phyloP scores from a whole-genome alignment of 2,797 vertebrate genomes.

The Anas acuta region DNA sequence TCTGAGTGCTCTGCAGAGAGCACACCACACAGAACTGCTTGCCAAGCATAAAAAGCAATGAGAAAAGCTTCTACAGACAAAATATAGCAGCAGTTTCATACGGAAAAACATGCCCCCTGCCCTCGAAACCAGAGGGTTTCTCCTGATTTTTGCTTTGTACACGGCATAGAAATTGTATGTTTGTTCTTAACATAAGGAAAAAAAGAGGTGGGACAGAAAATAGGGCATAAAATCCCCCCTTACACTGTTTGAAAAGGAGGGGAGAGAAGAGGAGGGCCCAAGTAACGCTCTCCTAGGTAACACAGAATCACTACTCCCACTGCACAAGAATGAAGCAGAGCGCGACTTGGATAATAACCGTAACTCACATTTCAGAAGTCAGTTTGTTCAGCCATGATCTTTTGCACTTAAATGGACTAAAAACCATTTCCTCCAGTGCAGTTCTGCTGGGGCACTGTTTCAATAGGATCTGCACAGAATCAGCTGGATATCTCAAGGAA shows the following conservation, averaged over 20 bases:
- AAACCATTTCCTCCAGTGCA: background rate
- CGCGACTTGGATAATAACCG: background rate
- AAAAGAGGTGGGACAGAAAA: background rate
- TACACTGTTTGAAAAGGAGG: background rate
- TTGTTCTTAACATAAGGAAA: background rate
- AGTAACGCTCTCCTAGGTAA: conserved; percentile 31
- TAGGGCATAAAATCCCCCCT: background rate
- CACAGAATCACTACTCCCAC: background rate
- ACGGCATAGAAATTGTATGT: background rate
- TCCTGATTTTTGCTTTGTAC: background rate
- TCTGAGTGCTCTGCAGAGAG: background rate
- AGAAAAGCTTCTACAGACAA: background rate
- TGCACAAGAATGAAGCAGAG: conserved; percentile 30
- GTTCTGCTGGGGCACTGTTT: background rate
- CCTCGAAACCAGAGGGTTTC: background rate
- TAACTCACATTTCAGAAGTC: conserved; percentile 27
- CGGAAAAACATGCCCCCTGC: background rate
- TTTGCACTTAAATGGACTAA: background rate
- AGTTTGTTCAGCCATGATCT: conserved; percentile 32
- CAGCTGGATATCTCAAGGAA: background rate
- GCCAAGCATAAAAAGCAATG: background rate
- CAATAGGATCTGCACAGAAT: background rate
- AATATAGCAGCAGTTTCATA: background rate
- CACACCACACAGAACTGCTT: background rate
- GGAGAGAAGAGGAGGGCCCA: background rate